Percentiles rank a stretch among this genome's conserved stretches.
phyloP scores from a whole-genome alignment of 2,113 vertebrate genomes.

The Forbesichthys papilliferus region DNA sequence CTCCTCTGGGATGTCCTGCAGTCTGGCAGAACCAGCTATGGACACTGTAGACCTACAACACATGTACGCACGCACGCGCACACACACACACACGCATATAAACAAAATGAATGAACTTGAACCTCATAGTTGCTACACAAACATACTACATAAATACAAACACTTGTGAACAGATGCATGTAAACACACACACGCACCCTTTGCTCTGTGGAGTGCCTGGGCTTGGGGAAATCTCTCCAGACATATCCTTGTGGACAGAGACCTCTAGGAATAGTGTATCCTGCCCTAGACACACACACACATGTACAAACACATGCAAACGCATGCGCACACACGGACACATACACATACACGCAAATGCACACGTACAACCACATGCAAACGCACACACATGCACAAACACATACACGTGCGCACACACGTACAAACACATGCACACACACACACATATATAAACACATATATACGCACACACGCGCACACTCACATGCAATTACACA shows the following conservation, averaged over 20 bases:
- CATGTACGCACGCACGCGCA: neutral
- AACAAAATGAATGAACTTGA: neutral
- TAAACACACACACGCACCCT: conserved; percentile 22
- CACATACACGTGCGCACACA: neutral
- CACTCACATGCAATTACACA: neutral
- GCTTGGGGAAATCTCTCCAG: conserved; percentile 44
- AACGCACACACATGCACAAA: neutral
- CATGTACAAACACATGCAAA: conserved; percentile 19
- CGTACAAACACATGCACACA: conserved; percentile 17
- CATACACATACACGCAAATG: too few relatives aligned
- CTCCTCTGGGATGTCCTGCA: conserved; percentile 58
- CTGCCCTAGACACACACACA: conserved; percentile 28
- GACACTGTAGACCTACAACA: conserved; percentile 13
- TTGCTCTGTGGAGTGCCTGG: conserved; percentile 31
- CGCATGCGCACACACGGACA: too few relatives aligned
- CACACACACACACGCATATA: neutral
- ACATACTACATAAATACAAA: too few relatives aligned
- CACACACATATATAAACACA: neutral
- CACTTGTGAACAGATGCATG: too few relatives aligned
- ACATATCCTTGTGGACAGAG: conserved; percentile 33
- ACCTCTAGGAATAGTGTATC: conserved; percentile 34
- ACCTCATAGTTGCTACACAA: too few relatives aligned
- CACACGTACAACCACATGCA: neutral
- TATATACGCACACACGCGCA: neutral
- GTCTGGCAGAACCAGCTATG: conserved; percentile 22